Percentiles rank a stretch among this genome's conserved stretches.
Evolutionary conservation across 2,888 invertebrate species (phyloP).

Genomic region (Apodemia mormo): DNA sequence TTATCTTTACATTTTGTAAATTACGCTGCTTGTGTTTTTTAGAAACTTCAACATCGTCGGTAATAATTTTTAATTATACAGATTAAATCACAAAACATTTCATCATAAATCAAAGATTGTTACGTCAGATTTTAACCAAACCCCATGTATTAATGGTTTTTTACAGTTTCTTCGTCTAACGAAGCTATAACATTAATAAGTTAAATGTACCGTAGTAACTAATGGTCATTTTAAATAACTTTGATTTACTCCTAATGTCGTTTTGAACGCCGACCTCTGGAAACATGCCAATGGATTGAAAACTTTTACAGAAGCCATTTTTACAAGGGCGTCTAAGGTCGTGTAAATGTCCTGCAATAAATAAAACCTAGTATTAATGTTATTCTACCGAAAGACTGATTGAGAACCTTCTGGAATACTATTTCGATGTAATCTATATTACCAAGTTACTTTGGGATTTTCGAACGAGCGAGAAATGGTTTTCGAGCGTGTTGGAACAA

Average conservation of each 20-base stretch:
- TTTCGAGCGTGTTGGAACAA: no score
- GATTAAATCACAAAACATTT: background rate
- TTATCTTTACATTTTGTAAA: no score
- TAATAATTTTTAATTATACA: background rate
- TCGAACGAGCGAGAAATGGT: no score
- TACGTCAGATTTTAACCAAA: constrained; percentile 6
- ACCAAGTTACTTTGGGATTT: no score
- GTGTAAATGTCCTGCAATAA: background rate
- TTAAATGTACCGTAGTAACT: constrained; percentile 9
- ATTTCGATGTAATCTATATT: no score
- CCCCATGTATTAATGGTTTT: background rate
- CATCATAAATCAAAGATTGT: constrained; percentile 13
- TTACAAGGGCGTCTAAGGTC: constrained; percentile 5
- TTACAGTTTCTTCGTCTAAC: background rate
- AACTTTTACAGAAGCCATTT: constrained; percentile 1
- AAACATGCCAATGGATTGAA: constrained; percentile 6
- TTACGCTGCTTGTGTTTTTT: no score
- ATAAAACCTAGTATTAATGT: background rate
- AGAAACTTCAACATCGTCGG: no score
- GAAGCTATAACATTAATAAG: constrained; percentile 15
- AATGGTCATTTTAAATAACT: constrained; percentile 18
- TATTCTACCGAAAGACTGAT: no score
- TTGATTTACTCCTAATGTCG: constrained; percentile 15
- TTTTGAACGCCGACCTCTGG: constrained; percentile 7
- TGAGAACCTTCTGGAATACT: no score